Evolutionary conservation across 2,113 vertebrate species (phyloP).

Genomic region (Colossoma macropomum): DNA sequence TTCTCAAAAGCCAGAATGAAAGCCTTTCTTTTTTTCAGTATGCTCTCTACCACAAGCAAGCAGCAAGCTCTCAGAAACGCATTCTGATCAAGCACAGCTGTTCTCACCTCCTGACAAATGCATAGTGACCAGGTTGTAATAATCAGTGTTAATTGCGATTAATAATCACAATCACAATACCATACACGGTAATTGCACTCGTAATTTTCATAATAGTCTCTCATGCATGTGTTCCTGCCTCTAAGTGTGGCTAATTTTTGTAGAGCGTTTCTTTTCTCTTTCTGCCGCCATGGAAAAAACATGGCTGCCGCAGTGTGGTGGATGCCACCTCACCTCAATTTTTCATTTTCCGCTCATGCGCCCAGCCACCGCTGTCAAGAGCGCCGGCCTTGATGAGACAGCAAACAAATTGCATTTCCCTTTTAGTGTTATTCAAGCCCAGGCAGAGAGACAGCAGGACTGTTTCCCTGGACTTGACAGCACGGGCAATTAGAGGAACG

Average conservation of each 20-base stretch:
- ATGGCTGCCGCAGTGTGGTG: not conserved
- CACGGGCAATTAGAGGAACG: constrained; percentile 52
- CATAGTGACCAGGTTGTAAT: not conserved
- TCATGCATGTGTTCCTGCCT: not conserved
- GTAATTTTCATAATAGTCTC: constrained; percentile 15
- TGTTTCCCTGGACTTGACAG: constrained; percentile 47
- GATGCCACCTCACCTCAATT: not conserved
- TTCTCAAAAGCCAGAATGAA: not conserved
- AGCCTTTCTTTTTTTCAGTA: not conserved
- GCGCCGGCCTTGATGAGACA: constrained; percentile 38
- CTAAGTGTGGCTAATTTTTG: constrained; percentile 3
- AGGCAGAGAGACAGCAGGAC: constrained; percentile 37
- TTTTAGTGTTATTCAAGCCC: constrained; percentile 45
- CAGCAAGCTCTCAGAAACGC: not conserved
- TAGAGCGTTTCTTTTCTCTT: not conserved
- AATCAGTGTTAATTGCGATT: constrained; percentile 42
- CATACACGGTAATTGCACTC: constrained; percentile 19
- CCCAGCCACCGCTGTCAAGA: constrained; percentile 8
- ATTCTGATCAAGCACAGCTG: constrained; percentile 26
- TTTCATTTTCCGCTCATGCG: constrained; percentile 9
- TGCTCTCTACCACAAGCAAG: not conserved
- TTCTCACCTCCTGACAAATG: constrained; percentile 17
- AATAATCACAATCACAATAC: constrained; percentile 22
- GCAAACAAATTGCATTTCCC: constrained; percentile 50
- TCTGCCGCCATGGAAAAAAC: not conserved